Evolutionary conservation across 1,140 invertebrate species (phyloP), one percentile per base, ranked within the genome.

Genomic region (Drosophila parabipectinata): DNA sequence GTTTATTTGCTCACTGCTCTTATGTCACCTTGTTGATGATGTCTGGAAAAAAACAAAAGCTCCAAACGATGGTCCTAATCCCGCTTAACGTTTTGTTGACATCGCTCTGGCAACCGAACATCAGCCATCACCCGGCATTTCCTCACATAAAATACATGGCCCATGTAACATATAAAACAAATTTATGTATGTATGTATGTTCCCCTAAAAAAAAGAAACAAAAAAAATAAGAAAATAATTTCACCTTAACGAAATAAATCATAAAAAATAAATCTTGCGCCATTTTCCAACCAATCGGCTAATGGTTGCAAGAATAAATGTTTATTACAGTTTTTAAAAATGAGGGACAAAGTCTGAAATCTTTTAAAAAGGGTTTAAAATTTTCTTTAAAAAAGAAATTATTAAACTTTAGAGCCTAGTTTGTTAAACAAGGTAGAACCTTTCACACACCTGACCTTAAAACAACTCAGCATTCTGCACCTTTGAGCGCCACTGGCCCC

Each of bases 81-180:
- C 83, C 68, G 53, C 79, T 83, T 79, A 88, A 87, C 69, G 71
- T 77, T 79, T 72, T 79, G 83, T 79, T 83, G 83, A 88, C 83
- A 73, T 63, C 76, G 62, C 79, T 77, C 58, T 61, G 59, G 60
- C 61, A 79, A 62, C 59, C 57, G 44, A 72, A 66, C 21, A 34
- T 18, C 34, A 37, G 34, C 71, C 64, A 63, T 39, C 71, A 73
- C 41, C 50, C 34, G 39, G 71, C 72, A 52, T 56, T 74, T 58
- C 60, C 53, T 66, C 71, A 58, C 60, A 74, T 57, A 56, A 64
- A 74, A 59, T 50, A 57, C 63, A 60, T 63, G 57, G 58, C 41
- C 48, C 63, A 45, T 73, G 67, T 60, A 26, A 41, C 15, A 18
- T 39, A 69, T 66, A 68, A 69, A 53, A 71, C 57, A 69, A 71